Conservation (phyloP, 1,140 invertebrate genomes). For the Aradophagus sp. region DNA sequence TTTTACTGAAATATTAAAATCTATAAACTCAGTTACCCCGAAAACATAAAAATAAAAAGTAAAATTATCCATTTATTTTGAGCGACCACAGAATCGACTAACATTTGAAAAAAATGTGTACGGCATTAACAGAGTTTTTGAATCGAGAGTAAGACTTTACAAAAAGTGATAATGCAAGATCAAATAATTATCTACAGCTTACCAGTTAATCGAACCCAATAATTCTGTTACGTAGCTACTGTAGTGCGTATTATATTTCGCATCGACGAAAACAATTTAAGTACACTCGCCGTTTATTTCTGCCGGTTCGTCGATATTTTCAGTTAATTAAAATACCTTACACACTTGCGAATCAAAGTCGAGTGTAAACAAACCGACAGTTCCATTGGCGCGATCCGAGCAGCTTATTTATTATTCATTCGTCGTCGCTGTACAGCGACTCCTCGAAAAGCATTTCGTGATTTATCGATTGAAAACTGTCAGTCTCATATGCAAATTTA, state of each 20-base stretch:
- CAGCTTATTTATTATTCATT: constrained; percentile 52
- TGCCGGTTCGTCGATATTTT: constrained; percentile 33
- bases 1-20: too few species aligned
- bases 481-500: constrained; percentile 56
- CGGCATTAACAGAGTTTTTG: too few species aligned
- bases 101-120: too few species aligned
- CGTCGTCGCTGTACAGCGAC: constrained; percentile 23
- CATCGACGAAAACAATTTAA: constrained; percentile 23
- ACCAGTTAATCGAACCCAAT: too few species aligned
- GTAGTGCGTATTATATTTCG: constrained; percentile 23
- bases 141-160: too few species aligned
- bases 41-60: too few species aligned
- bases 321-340: constrained; percentile 52
- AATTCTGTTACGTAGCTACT: too few species aligned
- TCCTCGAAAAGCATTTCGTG: constrained; percentile 45
- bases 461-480: constrained; percentile 43
- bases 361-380: constrained; percentile 37
- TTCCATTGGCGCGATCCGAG: constrained; percentile 20
- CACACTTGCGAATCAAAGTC: constrained; percentile 25
- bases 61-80: too few species aligned
- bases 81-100: too few species aligned
- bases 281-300: constrained; percentile 27
- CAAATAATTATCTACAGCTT: too few species aligned
- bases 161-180: too few species aligned
- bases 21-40: too few species aligned